Conservation (phyloP, 2,888 invertebrate genomes). For the Campoplex nolae region DNA sequence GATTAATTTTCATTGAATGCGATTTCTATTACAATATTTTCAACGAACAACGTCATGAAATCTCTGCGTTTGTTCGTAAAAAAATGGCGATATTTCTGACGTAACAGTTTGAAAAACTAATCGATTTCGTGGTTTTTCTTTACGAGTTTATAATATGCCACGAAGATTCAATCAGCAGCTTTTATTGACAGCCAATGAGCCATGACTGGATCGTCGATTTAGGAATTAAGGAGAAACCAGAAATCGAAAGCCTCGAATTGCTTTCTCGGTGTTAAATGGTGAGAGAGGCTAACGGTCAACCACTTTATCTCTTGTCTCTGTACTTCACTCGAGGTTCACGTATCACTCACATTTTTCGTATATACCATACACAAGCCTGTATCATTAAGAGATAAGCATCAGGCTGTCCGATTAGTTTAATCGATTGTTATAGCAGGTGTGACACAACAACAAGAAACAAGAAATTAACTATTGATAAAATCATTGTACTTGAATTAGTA, state of each 20-base stretch:
- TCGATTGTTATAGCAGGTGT: slow-evolving; percentile 21
- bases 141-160: background rate
- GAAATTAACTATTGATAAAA: slow-evolving; percentile 30
- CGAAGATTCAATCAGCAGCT: background rate
- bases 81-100: background rate
- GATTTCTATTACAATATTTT: background rate
- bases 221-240: background rate
- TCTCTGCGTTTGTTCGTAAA: background rate
- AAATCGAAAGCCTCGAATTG: background rate
- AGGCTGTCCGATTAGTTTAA: background rate
- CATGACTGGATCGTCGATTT: background rate
- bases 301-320: background rate
- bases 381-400: slow-evolving; percentile 17
- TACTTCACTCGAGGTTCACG: background rate
- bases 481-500: background rate
- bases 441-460: slow-evolving; percentile 17
- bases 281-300: background rate
- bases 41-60: background rate
- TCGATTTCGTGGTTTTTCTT: background rate
- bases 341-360: slow-evolving; percentile 2
- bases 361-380: background rate
- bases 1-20: background rate
- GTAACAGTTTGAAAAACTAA: background rate
- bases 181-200: background rate
- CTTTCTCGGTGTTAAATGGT: background rate